Conservation (phyloP, 2,113 vertebrate species). For the Machaerirhynchus nigripectus region DNA sequence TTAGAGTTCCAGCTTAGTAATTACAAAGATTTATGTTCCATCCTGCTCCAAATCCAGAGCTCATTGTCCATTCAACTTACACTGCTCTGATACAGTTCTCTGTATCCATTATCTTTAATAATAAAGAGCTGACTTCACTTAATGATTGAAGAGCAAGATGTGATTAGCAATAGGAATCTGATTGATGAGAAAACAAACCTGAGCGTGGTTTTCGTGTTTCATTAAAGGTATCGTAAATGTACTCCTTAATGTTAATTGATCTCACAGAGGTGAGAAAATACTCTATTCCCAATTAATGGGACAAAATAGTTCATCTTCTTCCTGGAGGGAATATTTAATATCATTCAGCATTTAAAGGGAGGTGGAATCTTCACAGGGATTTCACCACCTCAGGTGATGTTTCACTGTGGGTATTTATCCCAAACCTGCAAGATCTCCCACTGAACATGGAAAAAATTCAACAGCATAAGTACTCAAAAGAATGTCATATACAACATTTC, state of each 20-base stretch:
- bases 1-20: slow-evolving; percentile 14
- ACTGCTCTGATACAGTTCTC: slow-evolving; percentile 25
- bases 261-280: slow-evolving; percentile 25
- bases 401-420: not conserved
- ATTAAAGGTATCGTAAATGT: slow-evolving; percentile 55
- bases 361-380: not conserved
- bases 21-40: slow-evolving; percentile 58
- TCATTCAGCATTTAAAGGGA: not conserved
- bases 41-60: slow-evolving; percentile 44
- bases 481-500: not conserved
- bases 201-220: slow-evolving; percentile 48
- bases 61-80: slow-evolving; percentile 40
- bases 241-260: slow-evolving; percentile 46
- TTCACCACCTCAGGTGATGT: not conserved
- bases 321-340: not conserved
- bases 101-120: slow-evolving; percentile 60
- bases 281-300: not conserved
- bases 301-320: slow-evolving; percentile 27
- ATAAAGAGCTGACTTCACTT: slow-evolving; percentile 41
- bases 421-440: not conserved
- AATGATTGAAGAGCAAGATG: slow-evolving; percentile 63
- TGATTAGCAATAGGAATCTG: slow-evolving; percentile 48
- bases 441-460: not conserved
- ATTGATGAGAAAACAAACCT: slow-evolving; percentile 66
- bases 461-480: not conserved